Base-by-base conservation (phyloP, 2,113 vertebrate genomes). In the Triplophysa rosa region DNA sequence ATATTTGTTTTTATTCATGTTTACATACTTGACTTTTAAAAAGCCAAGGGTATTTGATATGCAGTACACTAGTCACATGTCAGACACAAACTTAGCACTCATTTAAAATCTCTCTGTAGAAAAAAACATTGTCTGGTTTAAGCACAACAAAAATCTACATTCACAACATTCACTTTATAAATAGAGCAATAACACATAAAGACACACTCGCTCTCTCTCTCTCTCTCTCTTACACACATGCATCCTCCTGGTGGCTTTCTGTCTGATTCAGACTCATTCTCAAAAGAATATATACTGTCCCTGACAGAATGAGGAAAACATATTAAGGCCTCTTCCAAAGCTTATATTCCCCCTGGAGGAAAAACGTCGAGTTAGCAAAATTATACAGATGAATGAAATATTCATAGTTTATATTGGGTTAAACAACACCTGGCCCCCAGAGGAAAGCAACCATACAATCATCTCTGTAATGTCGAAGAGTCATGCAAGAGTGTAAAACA, bases 161-260 rank as follows among this genome's bases (percentile, higher is more conserved):
- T 81, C 54, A 73, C 69, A 78, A 78, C 65, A 56, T 37, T 69
- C 54, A 71, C 79, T 79, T 84, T 17, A 84, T 82, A 84, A 84
- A 82, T 84, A 84, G 64, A 79, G 71, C 77, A 23, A 83, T 61
- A 37, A 71, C 37, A 71, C 68, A 74, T 40, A 66, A 37, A 65
- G 29, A 17, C 19, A 12, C 67, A 14, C 8, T 42, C 62, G 24
- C 21, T n/a, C 11, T 45, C 8, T 40, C 62, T 52, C n/a, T n/a
- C n/a, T n/a, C 21, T 33, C 8, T 42, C 62, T 52, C 17, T 24
- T 11, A 66, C 10, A 70, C n/a, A 37, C 4, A 68, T 17, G 40
- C 4, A 24, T 56, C 70, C 67, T 67, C 69, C 83, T 69, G 63
- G 83, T 81, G 79, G 64, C 64, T 68, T 78, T 16, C 37, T 83